These are phyloP conservation scores for Fissipunctia ypsillon DNA, from an alignment of 2,888 invertebrate species.

Conservation along the genomic window DNA sequence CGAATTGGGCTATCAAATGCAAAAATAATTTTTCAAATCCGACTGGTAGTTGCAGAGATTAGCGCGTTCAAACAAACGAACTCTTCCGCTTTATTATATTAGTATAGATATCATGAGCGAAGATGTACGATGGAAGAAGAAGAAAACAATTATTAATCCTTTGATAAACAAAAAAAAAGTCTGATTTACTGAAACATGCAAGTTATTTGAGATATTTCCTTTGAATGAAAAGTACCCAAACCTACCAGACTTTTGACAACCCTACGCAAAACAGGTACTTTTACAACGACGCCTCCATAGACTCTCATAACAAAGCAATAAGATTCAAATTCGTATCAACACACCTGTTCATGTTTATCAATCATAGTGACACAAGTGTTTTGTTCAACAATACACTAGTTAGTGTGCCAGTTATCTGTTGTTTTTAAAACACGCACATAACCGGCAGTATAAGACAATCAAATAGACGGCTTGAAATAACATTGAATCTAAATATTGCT, in stretches of 20 bases:
- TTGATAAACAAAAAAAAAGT: background rate
- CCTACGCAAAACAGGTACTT: conserved; percentile 37
- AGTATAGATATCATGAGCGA: no score
- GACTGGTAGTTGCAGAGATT: no score
- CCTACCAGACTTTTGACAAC: conserved; percentile 27
- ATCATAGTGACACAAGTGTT: conserved; percentile 69
- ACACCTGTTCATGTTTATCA: conserved; percentile 52
- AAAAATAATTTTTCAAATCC: no score
- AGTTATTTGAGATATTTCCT: background rate
- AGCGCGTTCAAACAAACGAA: no score
- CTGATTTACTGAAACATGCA: no score
- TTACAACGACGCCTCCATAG: background rate
- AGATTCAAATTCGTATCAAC: conserved; percentile 36
- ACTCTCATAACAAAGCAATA: conserved; percentile 41
- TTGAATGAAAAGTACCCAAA: background rate
- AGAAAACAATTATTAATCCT: background rate
- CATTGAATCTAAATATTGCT: conserved; percentile 34
- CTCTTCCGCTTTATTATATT: no score
- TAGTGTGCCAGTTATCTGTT: conserved; percentile 63
- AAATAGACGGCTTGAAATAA: conserved; percentile 44
- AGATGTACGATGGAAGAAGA: background rate
- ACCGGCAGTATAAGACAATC: conserved; percentile 43
- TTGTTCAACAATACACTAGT: conserved; percentile 64
- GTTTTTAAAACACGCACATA: conserved; percentile 57
- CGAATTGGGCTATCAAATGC: no score